These are phyloP conservation scores for Cyrtorhinus lividipennis DNA, from an alignment of 1,140 invertebrate species.

Conservation along the genomic window DNA sequence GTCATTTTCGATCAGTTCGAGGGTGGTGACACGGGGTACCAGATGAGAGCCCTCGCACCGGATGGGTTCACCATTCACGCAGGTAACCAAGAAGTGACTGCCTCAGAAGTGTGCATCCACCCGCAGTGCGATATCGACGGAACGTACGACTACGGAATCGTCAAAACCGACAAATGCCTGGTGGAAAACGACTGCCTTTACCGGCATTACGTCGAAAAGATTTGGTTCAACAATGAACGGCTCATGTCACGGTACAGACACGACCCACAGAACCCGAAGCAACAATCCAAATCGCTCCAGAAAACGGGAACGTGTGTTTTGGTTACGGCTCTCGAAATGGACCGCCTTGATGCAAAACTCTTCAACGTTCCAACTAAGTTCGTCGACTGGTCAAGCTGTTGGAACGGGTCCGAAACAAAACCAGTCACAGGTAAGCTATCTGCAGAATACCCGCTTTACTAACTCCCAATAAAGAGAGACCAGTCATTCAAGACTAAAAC, in stretches of 20 bases:
- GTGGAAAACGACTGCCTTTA: too few species aligned
- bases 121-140: conserved; percentile 1
- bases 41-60: neutral
- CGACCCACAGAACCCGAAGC: too few species aligned
- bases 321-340: too few species aligned
- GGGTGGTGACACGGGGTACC: neutral
- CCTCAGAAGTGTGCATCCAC: neutral
- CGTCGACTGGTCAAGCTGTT: neutral
- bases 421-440: neutral
- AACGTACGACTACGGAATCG: neutral
- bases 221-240: too few species aligned
- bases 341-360: too few species aligned
- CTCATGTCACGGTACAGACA: too few species aligned
- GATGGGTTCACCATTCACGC: neutral
- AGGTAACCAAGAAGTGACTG: neutral
- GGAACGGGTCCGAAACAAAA: neutral
- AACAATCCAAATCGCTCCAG: too few species aligned
- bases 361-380: neutral
- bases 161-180: neutral
- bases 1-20: neutral
- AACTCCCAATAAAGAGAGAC: too few species aligned
- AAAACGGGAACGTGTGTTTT: too few species aligned
- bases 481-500: too few species aligned
- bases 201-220: too few species aligned
- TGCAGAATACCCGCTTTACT: neutral